Conservation (phyloP, 2,797 vertebrate genomes). For the Acipenser ruthenus region DNA sequence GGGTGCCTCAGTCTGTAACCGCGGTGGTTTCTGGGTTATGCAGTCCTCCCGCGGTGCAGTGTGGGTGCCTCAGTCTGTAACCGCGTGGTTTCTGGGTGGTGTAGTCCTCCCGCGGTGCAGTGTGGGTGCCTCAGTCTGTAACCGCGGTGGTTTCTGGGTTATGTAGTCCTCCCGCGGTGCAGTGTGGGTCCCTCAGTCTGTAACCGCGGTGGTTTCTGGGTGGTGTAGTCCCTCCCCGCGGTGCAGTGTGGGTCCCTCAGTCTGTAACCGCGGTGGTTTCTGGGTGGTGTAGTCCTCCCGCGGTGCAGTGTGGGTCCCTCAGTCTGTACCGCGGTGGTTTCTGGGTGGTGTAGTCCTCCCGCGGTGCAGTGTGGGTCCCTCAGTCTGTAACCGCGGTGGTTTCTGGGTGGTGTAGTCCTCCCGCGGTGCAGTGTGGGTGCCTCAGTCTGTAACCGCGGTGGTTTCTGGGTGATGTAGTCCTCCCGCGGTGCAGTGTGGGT, state of each 20-base stretch:
- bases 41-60: neutral
- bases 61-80: neutral
- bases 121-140: too few species aligned
- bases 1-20: too few species aligned
- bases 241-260: too few species aligned
- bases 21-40: neutral
- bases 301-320: neutral
- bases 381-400: neutral
- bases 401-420: neutral
- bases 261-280: neutral
- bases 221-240: too few species aligned
- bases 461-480: too few species aligned
- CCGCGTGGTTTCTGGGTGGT: too few species aligned
- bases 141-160: neutral
- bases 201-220: neutral
- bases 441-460: neutral
- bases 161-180: neutral
- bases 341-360: too few species aligned
- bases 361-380: too few species aligned
- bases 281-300: neutral
- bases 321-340: neutral
- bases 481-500: too few species aligned
- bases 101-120: too few species aligned
- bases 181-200: neutral
- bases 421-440: neutral